A percentile compares a stretch with the other conserved stretches of the same genome.
phyloP scores from a whole-genome alignment of 2,113 vertebrate genomes.

The Sebastes fasciatus region DNA sequence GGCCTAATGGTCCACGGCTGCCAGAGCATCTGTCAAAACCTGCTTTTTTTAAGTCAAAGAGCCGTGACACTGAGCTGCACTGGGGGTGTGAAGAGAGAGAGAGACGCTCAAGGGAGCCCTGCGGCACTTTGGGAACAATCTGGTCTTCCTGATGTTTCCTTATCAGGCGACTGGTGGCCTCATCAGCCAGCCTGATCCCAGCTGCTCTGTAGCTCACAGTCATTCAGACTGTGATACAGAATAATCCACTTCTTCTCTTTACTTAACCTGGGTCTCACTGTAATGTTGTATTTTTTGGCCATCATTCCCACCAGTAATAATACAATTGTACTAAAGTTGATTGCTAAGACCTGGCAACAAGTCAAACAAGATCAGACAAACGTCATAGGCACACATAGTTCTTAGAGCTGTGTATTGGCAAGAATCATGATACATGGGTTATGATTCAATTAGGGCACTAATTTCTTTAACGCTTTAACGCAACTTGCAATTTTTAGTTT shows the following conservation, averaged over 20 bases:
- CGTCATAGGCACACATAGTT: not conserved
- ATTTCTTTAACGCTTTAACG: too few relatives aligned
- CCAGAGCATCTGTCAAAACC: slow-evolving; percentile 43
- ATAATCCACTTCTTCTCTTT: not conserved
- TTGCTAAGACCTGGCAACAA: not conserved
- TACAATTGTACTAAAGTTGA: too few relatives aligned
- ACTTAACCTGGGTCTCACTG: not conserved
- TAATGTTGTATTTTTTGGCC: not conserved
- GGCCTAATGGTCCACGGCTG: slow-evolving; percentile 48
- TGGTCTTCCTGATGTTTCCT: slow-evolving; percentile 9
- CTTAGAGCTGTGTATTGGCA: too few relatives aligned
- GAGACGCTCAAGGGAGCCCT: slow-evolving; percentile 6
- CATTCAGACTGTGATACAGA: not conserved
- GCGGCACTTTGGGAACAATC: slow-evolving; percentile 17
- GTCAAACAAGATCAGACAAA: not conserved
- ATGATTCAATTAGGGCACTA: too few relatives aligned
- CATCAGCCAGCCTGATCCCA: not conserved
- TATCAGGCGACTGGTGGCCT: slow-evolving; percentile 16
- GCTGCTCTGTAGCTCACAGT: not conserved
- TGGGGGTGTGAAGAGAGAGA: slow-evolving; percentile 10
- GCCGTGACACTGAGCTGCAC: slow-evolving; percentile 37
- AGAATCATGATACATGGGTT: too few relatives aligned
- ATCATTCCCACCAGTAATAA: not conserved
- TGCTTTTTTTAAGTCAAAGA: slow-evolving; percentile 7
- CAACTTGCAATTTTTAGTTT: too few relatives aligned